Conservation (phyloP, 1,140 invertebrate genomes). For the roundworm (Caenorhabditis elegans) region DNA sequence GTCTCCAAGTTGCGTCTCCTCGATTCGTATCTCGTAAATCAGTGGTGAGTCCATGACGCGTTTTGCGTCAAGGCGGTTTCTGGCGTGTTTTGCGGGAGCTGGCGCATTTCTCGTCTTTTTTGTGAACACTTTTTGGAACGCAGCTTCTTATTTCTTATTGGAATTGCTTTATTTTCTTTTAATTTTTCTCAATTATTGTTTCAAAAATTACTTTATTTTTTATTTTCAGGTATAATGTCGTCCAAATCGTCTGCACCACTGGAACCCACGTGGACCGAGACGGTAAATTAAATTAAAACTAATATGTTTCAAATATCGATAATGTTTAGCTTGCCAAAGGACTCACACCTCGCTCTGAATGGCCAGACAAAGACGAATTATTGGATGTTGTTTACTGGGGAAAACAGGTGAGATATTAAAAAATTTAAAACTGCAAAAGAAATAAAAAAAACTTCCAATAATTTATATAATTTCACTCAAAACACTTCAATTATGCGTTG, state of each 20-base stretch:
- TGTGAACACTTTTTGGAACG: neutral
- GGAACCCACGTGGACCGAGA: slow-evolving; percentile 7
- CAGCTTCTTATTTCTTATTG: neutral
- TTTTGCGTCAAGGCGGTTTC: neutral
- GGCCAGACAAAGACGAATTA: slow-evolving; percentile 63
- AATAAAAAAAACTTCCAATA: neutral
- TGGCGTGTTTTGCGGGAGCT: neutral
- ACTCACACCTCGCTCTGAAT: slow-evolving; percentile 44
- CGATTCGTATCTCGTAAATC: too few relatives aligned
- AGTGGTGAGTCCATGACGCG: too few relatives aligned
- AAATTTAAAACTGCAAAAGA: neutral
- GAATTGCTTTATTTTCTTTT: neutral
- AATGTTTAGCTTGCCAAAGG: slow-evolving; percentile 56
- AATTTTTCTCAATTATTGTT: neutral
- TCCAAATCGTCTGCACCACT: neutral
- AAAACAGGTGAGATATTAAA: slow-evolving; percentile 46
- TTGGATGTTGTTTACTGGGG: slow-evolving; percentile 64
- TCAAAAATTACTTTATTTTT: neutral
- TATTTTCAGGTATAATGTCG: neutral
- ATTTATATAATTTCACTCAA: too few relatives aligned
- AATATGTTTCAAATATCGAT: neutral
- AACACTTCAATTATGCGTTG: too few relatives aligned
- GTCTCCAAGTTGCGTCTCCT: too few relatives aligned
- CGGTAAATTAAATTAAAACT: neutral
- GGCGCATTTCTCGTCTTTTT: neutral